Evolutionary conservation across 2,888 invertebrate species (phyloP).

Genomic region (Macrophya annulata): DNA sequence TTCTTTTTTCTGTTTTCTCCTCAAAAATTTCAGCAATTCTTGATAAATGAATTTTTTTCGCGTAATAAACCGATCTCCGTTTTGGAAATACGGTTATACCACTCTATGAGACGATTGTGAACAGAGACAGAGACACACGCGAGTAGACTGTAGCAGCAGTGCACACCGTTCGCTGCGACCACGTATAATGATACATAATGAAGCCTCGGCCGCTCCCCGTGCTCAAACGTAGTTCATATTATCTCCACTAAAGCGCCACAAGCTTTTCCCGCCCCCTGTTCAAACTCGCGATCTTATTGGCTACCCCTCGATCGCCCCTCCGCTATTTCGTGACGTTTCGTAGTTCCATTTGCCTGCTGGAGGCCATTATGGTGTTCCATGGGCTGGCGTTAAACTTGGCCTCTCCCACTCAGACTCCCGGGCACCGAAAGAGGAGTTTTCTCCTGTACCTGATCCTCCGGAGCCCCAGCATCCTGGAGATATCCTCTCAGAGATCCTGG

Average conservation of each 20-base stretch:
- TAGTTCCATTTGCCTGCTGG: slow-evolving; percentile 67
- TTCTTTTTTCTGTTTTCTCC: background rate
- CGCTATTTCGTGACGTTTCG: slow-evolving; percentile 62
- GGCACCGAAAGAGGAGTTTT: slow-evolving; percentile 53
- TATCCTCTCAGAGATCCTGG: slow-evolving; percentile 47
- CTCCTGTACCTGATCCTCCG: slow-evolving; percentile 40
- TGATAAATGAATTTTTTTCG: background rate
- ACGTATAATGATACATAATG: slow-evolving; percentile 80
- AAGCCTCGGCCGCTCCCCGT: slow-evolving; percentile 78
- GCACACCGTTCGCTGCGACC: slow-evolving; percentile 80
- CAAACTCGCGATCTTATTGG: slow-evolving; percentile 68
- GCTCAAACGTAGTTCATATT: slow-evolving; percentile 69
- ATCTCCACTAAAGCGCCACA: slow-evolving; percentile 72
- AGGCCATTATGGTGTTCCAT: slow-evolving; percentile 76
- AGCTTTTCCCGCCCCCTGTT: slow-evolving; percentile 68
- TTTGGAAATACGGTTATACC: background rate
- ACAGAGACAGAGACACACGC: slow-evolving; percentile 74
- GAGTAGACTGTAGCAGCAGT: slow-evolving; percentile 77
- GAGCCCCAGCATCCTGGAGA: slow-evolving; percentile 58
- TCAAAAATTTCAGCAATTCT: background rate
- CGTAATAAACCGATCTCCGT: background rate
- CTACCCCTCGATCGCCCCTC: slow-evolving; percentile 63
- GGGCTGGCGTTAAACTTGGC: slow-evolving; percentile 34
- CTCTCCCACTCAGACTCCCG: slow-evolving; percentile 53
- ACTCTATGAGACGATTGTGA: slow-evolving; percentile 30